phyloP scores from a whole-genome alignment of 1,140 invertebrate genomes.

The Aphelenchoides besseyi region DNA sequence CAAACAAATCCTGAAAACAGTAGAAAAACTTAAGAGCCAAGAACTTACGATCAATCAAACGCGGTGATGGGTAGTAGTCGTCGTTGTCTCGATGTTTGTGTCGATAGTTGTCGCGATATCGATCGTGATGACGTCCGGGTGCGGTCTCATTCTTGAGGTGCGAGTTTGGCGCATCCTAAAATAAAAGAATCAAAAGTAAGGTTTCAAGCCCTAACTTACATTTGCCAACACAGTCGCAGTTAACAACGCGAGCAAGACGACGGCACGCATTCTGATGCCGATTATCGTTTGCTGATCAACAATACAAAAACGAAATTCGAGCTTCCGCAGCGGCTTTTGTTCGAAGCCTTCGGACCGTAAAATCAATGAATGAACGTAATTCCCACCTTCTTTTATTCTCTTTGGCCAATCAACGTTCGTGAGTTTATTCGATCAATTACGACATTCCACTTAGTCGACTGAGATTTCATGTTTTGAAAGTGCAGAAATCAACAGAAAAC shows the following conservation, averaged over 20 bases:
- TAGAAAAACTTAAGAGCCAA: background rate
- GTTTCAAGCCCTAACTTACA: too few relatives aligned
- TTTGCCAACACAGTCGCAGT: background rate
- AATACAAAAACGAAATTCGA: background rate
- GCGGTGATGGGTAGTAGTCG: background rate
- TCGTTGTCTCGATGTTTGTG: background rate
- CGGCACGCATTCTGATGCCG: background rate
- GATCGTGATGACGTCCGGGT: background rate
- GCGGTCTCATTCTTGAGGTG: constrained; percentile 5
- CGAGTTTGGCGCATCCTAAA: constrained; percentile 3
- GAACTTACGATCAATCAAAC: constrained; percentile 1
- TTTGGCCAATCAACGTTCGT: background rate
- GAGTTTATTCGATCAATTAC: background rate
- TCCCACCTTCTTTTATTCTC: background rate
- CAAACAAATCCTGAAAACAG: constrained; percentile 22
- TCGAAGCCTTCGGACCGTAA: background rate
- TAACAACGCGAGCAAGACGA: background rate
- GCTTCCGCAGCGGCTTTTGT: background rate
- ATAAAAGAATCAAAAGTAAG: background rate
- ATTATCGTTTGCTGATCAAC: background rate
- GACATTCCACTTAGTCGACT: background rate
- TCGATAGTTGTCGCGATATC: background rate
- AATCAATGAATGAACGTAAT: background rate
- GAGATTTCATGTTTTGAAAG: background rate
- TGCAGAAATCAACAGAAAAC: background rate